Base-by-base conservation (phyloP, 2,113 vertebrate genomes). In the Eretmochelys imbricata region DNA sequence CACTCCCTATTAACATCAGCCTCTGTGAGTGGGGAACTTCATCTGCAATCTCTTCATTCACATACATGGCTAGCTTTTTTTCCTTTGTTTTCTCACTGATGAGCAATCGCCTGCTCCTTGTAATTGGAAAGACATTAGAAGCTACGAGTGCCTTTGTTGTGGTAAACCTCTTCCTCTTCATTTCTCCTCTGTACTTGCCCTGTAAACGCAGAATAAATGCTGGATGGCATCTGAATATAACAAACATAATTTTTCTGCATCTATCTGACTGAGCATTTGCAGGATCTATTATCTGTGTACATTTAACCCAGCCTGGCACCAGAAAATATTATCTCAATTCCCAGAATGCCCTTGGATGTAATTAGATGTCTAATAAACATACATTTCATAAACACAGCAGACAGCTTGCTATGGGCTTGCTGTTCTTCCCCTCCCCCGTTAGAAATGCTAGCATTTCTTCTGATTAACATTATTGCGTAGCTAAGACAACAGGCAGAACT, bases 291-390 rank as follows among this genome's bases (percentile, higher is more conserved):
- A 49, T 93, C 85, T 82, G 85, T 69, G 88, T 83, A 90, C 54
- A n/a, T 87, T 93, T 89, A 91, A 89, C 94, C 91, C 95, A 94
- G 84, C 55, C 88, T 84, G 80, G 91, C 83, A 95, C 79, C 93
- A 96, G 82, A 89, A 79, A 94, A 53, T 69, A 84, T 93, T 92
- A 82, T 93, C 78, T 96, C 51, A 38, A 25, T 90, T 96, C 80
- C 94, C 95, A 88, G 93, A 91, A 96, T 65, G 81, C 89, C 83
- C 78, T 90, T 87, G 90, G 69, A 89, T 88, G 38, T 65, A 89
- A 80, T 3, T 82, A 62, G 59, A 79, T 90, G 65, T 97, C 91
- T 94, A 79, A 93, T 93, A 87, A 55, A 89, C n/a, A 51, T 49
- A 83, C 79, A 17, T 85, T 89, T 80, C 4, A 2, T 90, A 95